A percentile compares a stretch with the other conserved stretches of the same genome.
phyloP scores from a whole-genome alignment of 2,113 vertebrate genomes.

The Erinaceus europaeus region DNA sequence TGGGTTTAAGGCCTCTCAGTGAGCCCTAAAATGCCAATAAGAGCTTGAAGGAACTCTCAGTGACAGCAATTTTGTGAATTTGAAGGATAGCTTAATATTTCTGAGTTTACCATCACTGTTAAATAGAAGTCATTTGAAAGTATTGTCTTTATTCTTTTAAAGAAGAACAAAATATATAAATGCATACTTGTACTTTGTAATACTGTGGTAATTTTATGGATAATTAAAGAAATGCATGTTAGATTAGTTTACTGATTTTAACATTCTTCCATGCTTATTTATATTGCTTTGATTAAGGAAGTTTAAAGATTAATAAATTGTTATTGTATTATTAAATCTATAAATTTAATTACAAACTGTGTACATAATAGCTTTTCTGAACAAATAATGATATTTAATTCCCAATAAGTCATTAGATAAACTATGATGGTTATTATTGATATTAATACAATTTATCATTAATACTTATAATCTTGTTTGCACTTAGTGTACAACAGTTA shows the following conservation, averaged over 20 bases:
- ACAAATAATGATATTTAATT: conserved; percentile 40
- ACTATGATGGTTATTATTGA: conserved; percentile 44
- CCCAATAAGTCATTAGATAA: conserved; percentile 40
- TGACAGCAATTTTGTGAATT: neutral
- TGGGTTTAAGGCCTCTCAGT: neutral
- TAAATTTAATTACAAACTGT: conserved; percentile 25
- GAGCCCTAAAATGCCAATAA: neutral
- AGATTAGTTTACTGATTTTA: neutral
- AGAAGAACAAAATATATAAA: neutral
- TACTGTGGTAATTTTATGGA: neutral
- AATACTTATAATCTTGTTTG: conserved; percentile 56
- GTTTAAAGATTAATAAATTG: conserved; percentile 3
- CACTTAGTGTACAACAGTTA: conserved; percentile 51
- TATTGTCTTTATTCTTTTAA: neutral
- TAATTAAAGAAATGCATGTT: neutral
- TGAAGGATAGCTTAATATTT: neutral
- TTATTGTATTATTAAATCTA: conserved; percentile 33
- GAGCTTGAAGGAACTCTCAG: neutral
- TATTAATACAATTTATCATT: conserved; percentile 48
- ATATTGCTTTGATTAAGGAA: conserved; percentile 27
- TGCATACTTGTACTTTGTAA: neutral
- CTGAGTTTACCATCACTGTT: neutral
- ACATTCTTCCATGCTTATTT: neutral
- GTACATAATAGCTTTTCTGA: conserved; percentile 29
- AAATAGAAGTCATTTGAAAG: neutral